Conservation (phyloP, 2,113 vertebrate genomes). For the Strix uralensis region DNA sequence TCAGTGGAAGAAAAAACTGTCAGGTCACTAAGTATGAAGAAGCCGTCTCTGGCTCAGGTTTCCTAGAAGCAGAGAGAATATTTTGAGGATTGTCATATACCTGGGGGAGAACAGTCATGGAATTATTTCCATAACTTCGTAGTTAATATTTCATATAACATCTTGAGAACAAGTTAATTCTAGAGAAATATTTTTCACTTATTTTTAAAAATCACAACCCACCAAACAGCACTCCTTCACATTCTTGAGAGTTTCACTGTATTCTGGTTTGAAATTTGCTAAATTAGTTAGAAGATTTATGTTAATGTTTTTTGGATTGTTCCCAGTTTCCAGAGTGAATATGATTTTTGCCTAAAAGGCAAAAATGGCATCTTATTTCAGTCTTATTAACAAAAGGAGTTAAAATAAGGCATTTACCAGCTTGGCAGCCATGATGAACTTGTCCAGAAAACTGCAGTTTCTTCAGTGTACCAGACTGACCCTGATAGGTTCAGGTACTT, state of each 20-base stretch:
- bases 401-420: background rate
- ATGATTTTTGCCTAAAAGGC: background rate
- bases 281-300: background rate
- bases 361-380: background rate
- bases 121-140: background rate
- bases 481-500: background rate
- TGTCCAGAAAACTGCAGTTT: background rate
- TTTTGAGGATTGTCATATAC: background rate
- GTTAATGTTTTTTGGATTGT: background rate
- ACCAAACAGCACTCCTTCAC: background rate
- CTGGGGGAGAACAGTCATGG: background rate
- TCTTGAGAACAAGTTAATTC: background rate
- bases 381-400: background rate
- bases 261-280: background rate
- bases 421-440: background rate
- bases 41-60: background rate
- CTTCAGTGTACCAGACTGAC: background rate
- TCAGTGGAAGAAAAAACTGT: background rate
- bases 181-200: background rate
- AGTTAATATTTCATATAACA: background rate
- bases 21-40: background rate
- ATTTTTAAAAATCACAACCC: background rate
- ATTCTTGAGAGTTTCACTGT: background rate
- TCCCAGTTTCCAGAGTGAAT: background rate
- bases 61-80: background rate